Evolutionary conservation across 2,113 vertebrate species (phyloP).

Genomic region (Campylomormyrus numenius): DNA sequence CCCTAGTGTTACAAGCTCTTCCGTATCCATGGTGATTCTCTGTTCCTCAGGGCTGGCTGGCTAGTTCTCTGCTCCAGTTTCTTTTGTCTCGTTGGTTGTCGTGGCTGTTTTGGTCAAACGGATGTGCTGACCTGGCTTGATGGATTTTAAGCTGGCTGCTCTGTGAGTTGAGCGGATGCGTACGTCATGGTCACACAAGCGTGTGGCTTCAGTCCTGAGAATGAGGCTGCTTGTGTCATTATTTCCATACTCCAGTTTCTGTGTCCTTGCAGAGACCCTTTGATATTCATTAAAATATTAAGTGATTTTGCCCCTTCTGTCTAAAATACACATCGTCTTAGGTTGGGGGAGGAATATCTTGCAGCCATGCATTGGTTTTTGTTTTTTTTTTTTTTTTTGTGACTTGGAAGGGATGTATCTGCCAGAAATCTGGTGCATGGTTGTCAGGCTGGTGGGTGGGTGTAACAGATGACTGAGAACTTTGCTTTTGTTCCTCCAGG

Average conservation of each 20-base stretch:
- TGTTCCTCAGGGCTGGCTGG: not conserved
- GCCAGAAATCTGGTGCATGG: not conserved
- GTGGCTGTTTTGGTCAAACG: not conserved
- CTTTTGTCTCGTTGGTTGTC: not conserved
- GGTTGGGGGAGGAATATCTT: not conserved
- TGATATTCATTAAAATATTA: not conserved
- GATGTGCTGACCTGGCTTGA: not conserved
- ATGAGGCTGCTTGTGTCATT: not conserved
- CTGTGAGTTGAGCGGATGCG: not conserved
- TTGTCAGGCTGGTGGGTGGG: not conserved
- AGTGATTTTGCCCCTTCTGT: not conserved
- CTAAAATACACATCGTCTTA: not conserved
- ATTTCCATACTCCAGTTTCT: not conserved
- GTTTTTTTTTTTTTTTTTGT: not conserved
- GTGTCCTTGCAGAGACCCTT: not conserved
- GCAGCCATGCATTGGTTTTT: not conserved
- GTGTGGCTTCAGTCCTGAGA: not conserved
- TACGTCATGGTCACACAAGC: not conserved
- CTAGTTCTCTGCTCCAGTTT: not conserved
- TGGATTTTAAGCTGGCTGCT: not conserved
- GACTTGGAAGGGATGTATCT: not conserved
- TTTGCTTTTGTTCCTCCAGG: not conserved
- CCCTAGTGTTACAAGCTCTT: not conserved
- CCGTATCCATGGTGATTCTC: constrained; percentile 18
- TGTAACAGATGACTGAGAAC: not conserved